Conservation (phyloP, 2,888 invertebrate species). For the Deilephila porcellus region DNA sequence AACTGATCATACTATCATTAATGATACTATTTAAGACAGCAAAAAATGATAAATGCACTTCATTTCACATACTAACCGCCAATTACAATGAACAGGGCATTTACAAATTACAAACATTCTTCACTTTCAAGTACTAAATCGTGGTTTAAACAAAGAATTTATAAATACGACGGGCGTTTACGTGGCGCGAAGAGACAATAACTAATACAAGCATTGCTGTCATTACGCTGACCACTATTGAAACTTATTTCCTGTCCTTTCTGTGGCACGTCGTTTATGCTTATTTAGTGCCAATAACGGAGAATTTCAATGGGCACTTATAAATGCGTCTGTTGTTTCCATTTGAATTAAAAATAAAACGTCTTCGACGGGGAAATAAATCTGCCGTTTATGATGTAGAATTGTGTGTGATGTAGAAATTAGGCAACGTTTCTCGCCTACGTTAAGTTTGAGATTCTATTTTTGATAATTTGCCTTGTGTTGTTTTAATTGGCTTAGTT, state of each 20-base stretch:
- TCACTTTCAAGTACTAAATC: not conserved
- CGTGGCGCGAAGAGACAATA: conserved; percentile 35
- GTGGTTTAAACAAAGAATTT: conserved; percentile 24
- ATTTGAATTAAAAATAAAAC: conserved; percentile 26
- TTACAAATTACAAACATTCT: not conserved
- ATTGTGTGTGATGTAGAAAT: conserved; percentile 11
- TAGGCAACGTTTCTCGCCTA: not conserved
- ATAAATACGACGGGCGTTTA: conserved; percentile 15
- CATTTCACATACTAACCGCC: not conserved
- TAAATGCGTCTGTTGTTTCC: conserved; percentile 24
- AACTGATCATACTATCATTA: no score
- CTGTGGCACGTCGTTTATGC: conserved; percentile 38
- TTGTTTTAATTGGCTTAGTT: not conserved
- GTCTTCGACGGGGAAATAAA: conserved; percentile 18
- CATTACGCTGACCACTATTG: conserved; percentile 35
- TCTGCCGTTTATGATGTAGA: conserved; percentile 15
- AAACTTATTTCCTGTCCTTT: conserved; percentile 43
- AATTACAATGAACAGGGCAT: not conserved
- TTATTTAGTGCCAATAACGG: conserved; percentile 45
- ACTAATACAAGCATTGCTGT: conserved; percentile 36
- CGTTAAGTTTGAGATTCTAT: not conserved
- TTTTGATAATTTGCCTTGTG: not conserved
- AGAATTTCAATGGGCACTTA: conserved; percentile 23
- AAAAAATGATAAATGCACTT: not conserved
- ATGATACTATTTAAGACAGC: no score